Percentiles rank a stretch among this genome's conserved stretches.
Conservation (phyloP, 1,140 invertebrate genomes). For the Leguminivora glycinivorella region DNA sequence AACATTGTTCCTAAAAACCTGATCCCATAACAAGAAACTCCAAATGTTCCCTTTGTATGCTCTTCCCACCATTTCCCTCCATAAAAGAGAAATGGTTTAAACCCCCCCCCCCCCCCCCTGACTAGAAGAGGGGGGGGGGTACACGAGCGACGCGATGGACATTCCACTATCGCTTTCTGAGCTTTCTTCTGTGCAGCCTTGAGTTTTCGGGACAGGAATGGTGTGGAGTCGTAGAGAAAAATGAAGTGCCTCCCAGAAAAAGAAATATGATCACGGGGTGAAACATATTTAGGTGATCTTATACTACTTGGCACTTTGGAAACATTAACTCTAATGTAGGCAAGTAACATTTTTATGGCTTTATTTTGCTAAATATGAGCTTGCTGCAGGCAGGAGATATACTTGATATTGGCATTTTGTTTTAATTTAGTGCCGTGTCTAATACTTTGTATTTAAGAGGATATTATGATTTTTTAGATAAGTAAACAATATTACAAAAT, state of each 20-base stretch:
- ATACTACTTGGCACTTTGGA: too few relatives aligned
- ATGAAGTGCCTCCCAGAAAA: background rate
- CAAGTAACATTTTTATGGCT: too few relatives aligned
- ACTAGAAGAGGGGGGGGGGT: slow-evolving; percentile 25
- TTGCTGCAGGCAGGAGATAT: too few relatives aligned
- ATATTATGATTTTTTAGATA: too few relatives aligned
- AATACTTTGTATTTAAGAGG: too few relatives aligned
- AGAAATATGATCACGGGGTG: too few relatives aligned
- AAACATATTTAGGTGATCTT: too few relatives aligned
- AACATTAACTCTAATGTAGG: too few relatives aligned
- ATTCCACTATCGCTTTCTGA: slow-evolving; percentile 73
- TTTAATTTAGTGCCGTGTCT: too few relatives aligned
- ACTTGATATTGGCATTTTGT: too few relatives aligned
- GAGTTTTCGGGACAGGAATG: slow-evolving; percentile 53
- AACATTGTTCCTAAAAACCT: background rate
- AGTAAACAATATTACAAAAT: too few relatives aligned
- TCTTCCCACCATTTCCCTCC: slow-evolving; percentile 8
- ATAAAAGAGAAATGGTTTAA: slow-evolving; percentile 32
- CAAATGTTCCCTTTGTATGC: slow-evolving; percentile 10
- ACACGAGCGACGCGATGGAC: slow-evolving; percentile 36
- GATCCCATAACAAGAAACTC: background rate
- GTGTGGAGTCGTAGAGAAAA: slow-evolving; percentile 36
- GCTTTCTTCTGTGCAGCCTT: slow-evolving; percentile 70
- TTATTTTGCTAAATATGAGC: too few relatives aligned
- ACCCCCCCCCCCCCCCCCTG: slow-evolving; percentile 30